phyloP scores from a whole-genome alignment of 2,888 invertebrate species.

The Acleris cristana region DNA sequence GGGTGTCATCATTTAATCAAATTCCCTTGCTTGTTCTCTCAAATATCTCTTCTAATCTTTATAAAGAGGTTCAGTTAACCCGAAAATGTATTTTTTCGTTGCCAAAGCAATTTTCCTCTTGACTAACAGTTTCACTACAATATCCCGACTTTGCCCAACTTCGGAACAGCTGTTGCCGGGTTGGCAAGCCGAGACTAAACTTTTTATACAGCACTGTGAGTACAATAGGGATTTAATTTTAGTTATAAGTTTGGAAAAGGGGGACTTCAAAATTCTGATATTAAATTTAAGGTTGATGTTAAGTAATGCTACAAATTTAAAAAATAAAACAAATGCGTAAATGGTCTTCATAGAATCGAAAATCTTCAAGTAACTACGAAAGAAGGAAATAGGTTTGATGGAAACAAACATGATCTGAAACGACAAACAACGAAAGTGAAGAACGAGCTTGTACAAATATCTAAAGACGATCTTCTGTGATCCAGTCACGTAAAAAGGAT shows the following conservation, averaged over 20 bases:
- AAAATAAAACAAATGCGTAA: too few species aligned
- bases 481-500: constrained; percentile 19
- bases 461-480: background rate
- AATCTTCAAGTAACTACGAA: too few species aligned
- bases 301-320: too few species aligned
- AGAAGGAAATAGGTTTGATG: background rate
- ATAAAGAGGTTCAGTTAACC: constrained; percentile 12
- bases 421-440: background rate
- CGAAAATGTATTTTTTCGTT: constrained; percentile 19
- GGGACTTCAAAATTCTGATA: background rate
- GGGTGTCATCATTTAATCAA: background rate
- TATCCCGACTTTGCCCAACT: constrained; percentile 30
- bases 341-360: too few species aligned
- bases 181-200: constrained; percentile 19
- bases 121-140: constrained; percentile 32
- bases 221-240: constrained; percentile 22
- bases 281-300: background rate
- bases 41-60: background rate
- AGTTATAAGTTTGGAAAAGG: background rate
- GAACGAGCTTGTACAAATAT: constrained; percentile 3
- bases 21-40: background rate
- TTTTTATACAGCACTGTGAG: constrained; percentile 25
- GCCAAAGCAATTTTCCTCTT: constrained; percentile 28
- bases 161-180: constrained; percentile 28
- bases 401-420: background rate